phyloP scores from a whole-genome alignment of 2,888 invertebrate genomes.

The Nephrotoma appendiculata region DNA sequence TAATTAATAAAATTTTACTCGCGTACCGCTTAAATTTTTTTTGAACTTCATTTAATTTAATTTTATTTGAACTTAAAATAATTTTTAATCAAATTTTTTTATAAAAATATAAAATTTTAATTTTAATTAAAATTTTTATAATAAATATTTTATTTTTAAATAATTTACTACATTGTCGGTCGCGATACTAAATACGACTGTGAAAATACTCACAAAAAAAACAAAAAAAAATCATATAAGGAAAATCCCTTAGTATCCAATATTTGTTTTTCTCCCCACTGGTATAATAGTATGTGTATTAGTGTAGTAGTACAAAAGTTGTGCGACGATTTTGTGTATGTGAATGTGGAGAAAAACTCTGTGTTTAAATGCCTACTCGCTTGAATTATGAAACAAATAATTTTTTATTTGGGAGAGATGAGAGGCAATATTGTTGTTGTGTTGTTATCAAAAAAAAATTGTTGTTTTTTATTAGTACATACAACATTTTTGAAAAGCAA shows the following conservation, averaged over 20 bases:
- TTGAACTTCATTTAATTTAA: not conserved
- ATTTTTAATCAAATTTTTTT: not conserved
- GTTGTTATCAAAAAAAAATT: not conserved
- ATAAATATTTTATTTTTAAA: not conserved
- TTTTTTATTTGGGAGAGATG: not conserved
- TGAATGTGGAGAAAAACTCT: not conserved
- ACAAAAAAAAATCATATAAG: not conserved
- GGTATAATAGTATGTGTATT: not conserved
- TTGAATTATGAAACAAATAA: not conserved
- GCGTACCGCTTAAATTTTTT: not conserved
- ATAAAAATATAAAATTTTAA: not conserved
- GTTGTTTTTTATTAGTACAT: not conserved
- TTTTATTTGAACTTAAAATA: not conserved
- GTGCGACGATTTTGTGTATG: not conserved
- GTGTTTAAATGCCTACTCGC: not conserved
- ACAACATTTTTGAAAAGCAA: not conserved
- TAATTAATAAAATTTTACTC: not conserved
- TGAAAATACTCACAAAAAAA: not conserved
- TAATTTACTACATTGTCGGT: constrained; percentile 3
- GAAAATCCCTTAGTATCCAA: constrained; percentile 3
- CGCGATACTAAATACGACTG: constrained; percentile 1
- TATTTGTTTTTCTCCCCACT: not conserved
- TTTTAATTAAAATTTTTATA: not conserved
- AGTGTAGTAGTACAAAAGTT: not conserved
- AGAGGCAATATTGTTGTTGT: not conserved